These are phyloP conservation scores for Aphrophora alni DNA, from an alignment of 2,888 invertebrate species.

Conservation along the genomic window DNA sequence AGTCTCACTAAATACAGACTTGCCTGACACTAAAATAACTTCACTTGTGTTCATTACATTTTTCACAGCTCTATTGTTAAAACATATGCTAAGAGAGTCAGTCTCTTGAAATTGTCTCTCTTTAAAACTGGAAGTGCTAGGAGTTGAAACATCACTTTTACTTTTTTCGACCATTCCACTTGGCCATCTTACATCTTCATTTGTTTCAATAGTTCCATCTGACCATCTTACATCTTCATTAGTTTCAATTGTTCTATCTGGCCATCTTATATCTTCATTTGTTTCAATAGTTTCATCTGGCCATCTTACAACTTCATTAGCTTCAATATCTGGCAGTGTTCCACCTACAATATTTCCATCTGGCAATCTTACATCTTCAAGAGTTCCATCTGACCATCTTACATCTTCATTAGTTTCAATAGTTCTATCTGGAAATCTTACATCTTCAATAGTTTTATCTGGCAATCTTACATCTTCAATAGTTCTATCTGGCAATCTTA, in stretches of 20 bases:
- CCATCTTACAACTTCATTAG: background rate
- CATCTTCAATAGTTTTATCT: background rate
- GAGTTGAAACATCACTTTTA: background rate
- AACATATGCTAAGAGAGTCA: background rate
- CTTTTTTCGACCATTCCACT: background rate
- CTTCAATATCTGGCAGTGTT: background rate
- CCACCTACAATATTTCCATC: background rate
- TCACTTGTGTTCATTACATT: background rate
- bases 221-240: background rate
- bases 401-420: background rate
- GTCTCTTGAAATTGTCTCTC: background rate
- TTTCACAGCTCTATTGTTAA: background rate
- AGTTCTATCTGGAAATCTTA: background rate
- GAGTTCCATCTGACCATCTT: background rate
- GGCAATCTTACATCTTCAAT: slow-evolving; percentile 14
- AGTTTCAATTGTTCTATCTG: background rate
- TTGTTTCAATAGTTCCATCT: background rate
- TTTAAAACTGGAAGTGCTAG: background rate
- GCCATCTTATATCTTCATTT: background rate
- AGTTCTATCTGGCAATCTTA: slow-evolving; percentile 13
- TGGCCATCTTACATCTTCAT: background rate
- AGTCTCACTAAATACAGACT: background rate
- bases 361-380: background rate
- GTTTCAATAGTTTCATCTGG: background rate
- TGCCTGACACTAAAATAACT: background rate